phyloP scores from a whole-genome alignment of 2,113 vertebrate genomes.

The Podarcis muralis region DNA sequence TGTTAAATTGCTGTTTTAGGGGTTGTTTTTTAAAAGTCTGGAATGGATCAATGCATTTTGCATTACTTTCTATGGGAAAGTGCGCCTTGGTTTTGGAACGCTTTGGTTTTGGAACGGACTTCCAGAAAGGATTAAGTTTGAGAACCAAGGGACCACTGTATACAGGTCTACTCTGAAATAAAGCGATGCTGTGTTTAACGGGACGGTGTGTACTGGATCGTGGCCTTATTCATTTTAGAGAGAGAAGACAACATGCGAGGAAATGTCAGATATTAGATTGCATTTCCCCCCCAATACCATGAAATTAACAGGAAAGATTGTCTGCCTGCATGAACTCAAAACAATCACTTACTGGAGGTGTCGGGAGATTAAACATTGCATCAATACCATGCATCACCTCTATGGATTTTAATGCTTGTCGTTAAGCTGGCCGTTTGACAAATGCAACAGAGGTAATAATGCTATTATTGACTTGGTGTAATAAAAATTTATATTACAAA shows the following conservation, averaged over 20 bases:
- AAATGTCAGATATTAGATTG: neutral
- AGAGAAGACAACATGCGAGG: no score
- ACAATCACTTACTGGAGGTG: neutral
- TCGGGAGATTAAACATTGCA: neutral
- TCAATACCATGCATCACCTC: neutral
- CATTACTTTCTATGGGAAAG: no score
- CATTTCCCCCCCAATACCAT: neutral
- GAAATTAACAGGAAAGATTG: neutral
- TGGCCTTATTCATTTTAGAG: no score
- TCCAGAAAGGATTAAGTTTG: no score
- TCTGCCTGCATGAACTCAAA: neutral
- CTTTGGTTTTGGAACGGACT: no score
- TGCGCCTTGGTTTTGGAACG: no score
- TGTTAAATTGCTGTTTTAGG: no score
- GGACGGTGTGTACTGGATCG: neutral
- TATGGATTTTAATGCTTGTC: neutral
- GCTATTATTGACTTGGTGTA: neutral
- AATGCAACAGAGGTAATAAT: neutral
- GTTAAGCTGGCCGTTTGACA: neutral
- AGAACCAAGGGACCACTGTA: no score
- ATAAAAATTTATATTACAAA: neutral
- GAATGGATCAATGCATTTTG: no score
- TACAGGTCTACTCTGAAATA: neutral
- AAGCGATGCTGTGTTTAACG: neutral
- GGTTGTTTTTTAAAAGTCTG: no score